Evolutionary conservation across 2,113 vertebrate species (phyloP), one percentile per base, ranked within the genome.

Genomic region (Lutjanus erythropterus): DNA sequence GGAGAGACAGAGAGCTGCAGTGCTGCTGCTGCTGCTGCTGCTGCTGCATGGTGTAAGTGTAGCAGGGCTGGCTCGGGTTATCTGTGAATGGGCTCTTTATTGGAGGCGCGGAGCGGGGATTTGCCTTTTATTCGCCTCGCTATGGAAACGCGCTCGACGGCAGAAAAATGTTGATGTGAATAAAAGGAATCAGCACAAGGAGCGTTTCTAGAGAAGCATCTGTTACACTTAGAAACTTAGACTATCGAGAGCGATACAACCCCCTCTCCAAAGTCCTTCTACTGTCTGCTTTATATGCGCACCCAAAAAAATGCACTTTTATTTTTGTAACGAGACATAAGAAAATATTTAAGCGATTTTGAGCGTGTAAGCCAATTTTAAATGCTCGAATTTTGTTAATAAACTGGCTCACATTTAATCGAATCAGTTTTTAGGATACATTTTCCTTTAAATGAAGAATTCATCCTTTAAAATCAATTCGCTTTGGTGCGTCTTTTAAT

Each of bases 211-310:
- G 96, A 97, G 96, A 95, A 93, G 97, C 97, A 98, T 99, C 97
- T 98, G 97, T 99, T 99, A 98, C 97, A 99, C 97, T 98, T 96
- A 96, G 97, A 97, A 98, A 98, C 96, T 97, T 97, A 98, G 97
- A 98, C 96, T 96, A 97, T 97, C 96, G 96, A 96, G 96, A 94
- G 94, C 94, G 93, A 94, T 94, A 95, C 88, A 90, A 78, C 87
- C 90, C 86, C 83, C 84, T 75, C 86, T 88, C 65, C 33, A 84
- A n/a, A 83, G 67, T 73, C 70, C 74, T 73, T 76, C 84, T 87
- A 82, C 64, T 74, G 58, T 41, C 67, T 78, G 80, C 77, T 87
- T 71, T 60, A 71, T 79, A 47, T 65, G 1, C 25, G 78, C 66
- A 74, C 27, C 82, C 39, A n/a, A n/a, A n/a, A n/a, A n/a, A n/a